Evolutionary conservation across 2,797 vertebrate genomes (phyloP), one percentile per base, ranked within the genome.

Genomic region (Megalops cyprinoides): DNA sequence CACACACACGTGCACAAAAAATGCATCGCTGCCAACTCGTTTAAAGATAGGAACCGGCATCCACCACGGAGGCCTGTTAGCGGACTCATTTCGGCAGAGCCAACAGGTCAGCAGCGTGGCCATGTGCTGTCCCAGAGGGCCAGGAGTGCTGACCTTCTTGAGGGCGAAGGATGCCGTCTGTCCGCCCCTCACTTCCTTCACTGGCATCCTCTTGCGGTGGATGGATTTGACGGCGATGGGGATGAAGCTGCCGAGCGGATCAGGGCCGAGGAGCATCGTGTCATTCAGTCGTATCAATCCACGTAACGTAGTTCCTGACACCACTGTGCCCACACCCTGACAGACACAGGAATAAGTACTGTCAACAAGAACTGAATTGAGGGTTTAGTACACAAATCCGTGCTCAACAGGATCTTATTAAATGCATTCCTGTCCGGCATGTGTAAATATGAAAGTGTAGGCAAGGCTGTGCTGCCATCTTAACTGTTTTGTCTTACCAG

Each of bases 161-260:
- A 99, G 91, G 15, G 98, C 96, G 51, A 99, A 99, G 12, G 98
- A 99, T 31, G 98, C 98, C 0, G 98, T 99, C 94, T 99, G 98
- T 37, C 98, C 98, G 1, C 98, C 98, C n/a, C 97, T 92, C 34
- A 99, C 98, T 89, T 99, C 98, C 90, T 98, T 99, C 79, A 99
- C 98, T 0, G 98, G 97, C 98, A 99, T 99, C 83, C 98, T 95
- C 88, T 99, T 99, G 81, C 98, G 96, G 87, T 99, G 98, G 88
- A 99, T 99, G 23, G 98, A 99, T 88, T 99, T 99, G 80, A 99
- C 98, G 0, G 98, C 97, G 23, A 99, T 99, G 78, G 97, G 84
- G 46, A 97, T 94, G 91, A 99, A 99, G 91, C 96, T 97, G 55
- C 98, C 98, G 78, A 99, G 89, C 3, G 98, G 97, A 85, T 99